Conservation (phyloP, 2,888 invertebrate species). For the Drosophila robusta region DNA sequence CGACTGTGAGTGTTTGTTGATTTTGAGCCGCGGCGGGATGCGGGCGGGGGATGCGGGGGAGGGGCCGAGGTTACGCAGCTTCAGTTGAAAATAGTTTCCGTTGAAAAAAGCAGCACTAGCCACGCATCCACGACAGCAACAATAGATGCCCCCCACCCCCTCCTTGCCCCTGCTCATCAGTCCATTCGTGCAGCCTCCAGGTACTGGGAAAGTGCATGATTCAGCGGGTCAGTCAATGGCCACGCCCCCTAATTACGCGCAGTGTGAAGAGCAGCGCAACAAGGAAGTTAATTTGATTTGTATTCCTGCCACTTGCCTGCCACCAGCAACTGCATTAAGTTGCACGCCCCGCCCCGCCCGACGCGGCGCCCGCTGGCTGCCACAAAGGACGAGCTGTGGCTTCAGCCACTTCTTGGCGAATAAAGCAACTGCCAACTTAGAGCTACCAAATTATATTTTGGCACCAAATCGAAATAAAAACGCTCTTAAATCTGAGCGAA, state of each 20-base stretch:
- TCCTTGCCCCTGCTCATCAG: neutral
- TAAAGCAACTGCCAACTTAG: slow-evolving; percentile 1
- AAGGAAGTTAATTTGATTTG: slow-evolving; percentile 70
- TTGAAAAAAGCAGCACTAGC: slow-evolving; percentile 44
- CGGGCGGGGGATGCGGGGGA: neutral
- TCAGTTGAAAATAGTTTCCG: slow-evolving; percentile 68
- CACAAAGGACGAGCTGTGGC: neutral
- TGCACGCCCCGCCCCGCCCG: slow-evolving; percentile 18
- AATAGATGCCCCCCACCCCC: neutral
- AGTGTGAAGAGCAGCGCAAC: slow-evolving; percentile 13
- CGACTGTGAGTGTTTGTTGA: slow-evolving; percentile 52
- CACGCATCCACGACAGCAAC: slow-evolving; percentile 37
- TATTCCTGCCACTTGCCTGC: slow-evolving; percentile 69
- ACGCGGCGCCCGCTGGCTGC: too few relatives aligned
- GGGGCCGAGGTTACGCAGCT: slow-evolving; percentile 23
- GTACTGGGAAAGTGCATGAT: slow-evolving; percentile 30
- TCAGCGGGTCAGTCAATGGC: slow-evolving; percentile 35
- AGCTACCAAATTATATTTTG: neutral
- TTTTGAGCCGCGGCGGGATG: slow-evolving; percentile 31
- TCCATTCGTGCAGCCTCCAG: neutral
- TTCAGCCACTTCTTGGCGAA: neutral
- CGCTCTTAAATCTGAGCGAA: neutral
- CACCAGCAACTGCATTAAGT: slow-evolving; percentile 26
- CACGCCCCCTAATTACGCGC: slow-evolving; percentile 44
- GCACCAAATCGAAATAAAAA: neutral